Base-by-base conservation (phyloP, 2,113 vertebrate genomes). In the Genyomyrus donnyi region DNA sequence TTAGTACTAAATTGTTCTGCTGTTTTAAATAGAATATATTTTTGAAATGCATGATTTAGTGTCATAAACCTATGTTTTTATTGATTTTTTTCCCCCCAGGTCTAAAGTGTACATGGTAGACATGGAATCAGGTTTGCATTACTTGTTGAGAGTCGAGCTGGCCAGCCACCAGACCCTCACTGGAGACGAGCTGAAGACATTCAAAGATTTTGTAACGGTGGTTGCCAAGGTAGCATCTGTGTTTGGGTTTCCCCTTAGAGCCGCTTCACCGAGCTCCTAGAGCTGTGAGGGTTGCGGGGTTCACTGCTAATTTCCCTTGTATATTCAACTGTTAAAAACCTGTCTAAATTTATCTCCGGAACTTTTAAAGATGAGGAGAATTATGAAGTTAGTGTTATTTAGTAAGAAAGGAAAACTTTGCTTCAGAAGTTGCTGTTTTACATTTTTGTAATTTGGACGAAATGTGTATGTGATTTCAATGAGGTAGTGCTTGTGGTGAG, bases 81-180 rank as follows among this genome's bases (percentile, higher is more conserved):
- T 77, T 17, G 13, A 39, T 77, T 24, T 42, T 42, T 19, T 80
- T 3, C 39, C 8, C 89, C 39, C 86, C 94, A 99, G 98, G 92
- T 95, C 96, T 0, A 96, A 93, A 92, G 96, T 99, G 66, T 98
- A 99, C 94, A 94, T 94, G 15, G 97, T 96, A 0, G 98, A 99
- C 92, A 96, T 99, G 94, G 98, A 99, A 91, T 98, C 98, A 0
- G 97, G 96, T 1, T 96, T 99, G 84, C 98, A 99, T 94, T 98
- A 97, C 92, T 94, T 99, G 89, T 95, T 99, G 90, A 93, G 98
- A 3, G 96, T 98, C 1, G 98, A 99, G 92, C 96, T 99, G 27
- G 98, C 98, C 0, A 93, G 96, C 0, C 98, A 97, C 92, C 95
- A 87, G 91, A 94, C 93, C 0, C 93, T 99, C 74, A 95, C 97